Base-by-base conservation (phyloP, 2,797 vertebrate species). In the Podargus strigoides region DNA sequence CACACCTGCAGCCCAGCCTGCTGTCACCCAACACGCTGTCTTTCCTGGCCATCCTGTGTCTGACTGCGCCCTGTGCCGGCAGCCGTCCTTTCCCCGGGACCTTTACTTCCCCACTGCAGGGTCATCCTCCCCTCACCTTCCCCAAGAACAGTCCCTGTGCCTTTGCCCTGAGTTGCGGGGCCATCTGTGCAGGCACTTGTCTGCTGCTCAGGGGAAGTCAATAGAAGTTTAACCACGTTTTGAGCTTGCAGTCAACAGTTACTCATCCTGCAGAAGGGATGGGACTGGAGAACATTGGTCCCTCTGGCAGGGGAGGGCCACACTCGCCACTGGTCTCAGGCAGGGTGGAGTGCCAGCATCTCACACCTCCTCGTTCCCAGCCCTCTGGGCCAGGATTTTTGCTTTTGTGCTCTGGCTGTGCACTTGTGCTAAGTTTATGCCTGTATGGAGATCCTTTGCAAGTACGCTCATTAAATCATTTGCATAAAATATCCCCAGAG, bases 1-100 rank as follows among this genome's bases (percentile, higher is more conserved):
- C 87, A 83, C 89, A 90, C 94, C 95, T 92, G 95, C 91, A 93
- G 87, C 85, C 94, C 89, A 79, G 86, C 42, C 62, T 86, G 80
- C 86, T 93, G 89, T 85, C 95, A 92, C 85, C 75, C 91, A 95
- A 23, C 78, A 66, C 15, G 2, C 32, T 0, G 7, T 67, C 73
- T 52, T 58, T 55, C 83, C 53, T 0, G 1, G 42, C 69, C 16
- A 0, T 73, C 72, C 87, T 69, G 94, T 89, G 55, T 93, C 95
- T 92, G 90, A 26, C 85, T 80, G 46, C 13, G 6, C 69, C 63
- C 46, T 6, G 52, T 0, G 3, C 80, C 8, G 3, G 56, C 68
- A 89, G 88, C 77, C 42, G 3, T 50, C 36, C 64, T 60, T 68
- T 64, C 26, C 19, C 41, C 12, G 1, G 47, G 69, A 52, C 34